These are phyloP conservation scores for Oscheius onirici DNA, from an alignment of 2,888 invertebrate genomes.

Conservation along the genomic window DNA sequence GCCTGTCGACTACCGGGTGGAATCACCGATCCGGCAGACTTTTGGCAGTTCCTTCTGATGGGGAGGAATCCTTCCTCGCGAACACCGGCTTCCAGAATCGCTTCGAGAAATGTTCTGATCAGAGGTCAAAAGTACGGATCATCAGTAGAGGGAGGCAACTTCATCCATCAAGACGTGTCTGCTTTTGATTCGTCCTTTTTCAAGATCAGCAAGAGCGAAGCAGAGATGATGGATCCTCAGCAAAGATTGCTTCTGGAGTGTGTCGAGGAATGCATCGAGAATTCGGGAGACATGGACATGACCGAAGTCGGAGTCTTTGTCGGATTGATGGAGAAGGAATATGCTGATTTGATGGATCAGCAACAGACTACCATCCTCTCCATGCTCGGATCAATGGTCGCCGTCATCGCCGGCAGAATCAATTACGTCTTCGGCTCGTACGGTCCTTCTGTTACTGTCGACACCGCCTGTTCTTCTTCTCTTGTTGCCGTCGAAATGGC, in stretches of 20 bases:
- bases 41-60: slow-evolving; percentile 59
- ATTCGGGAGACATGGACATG: slow-evolving; percentile 42
- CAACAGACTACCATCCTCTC: slow-evolving; percentile 47
- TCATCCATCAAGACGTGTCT: slow-evolving; percentile 49
- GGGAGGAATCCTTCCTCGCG: slow-evolving; percentile 54
- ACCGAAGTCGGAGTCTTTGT: slow-evolving; percentile 60
- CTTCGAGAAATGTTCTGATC: slow-evolving; percentile 58
- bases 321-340: slow-evolving; percentile 69
- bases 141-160: slow-evolving; percentile 65
- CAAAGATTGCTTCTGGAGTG: slow-evolving; percentile 66
- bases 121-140: slow-evolving; percentile 53
- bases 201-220: slow-evolving; percentile 64
- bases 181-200: slow-evolving; percentile 66
- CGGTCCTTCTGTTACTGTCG: slow-evolving; percentile 87
- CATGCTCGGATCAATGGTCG: slow-evolving; percentile 59
- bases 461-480: slow-evolving; percentile 96
- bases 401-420: slow-evolving; percentile 62
- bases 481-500: slow-evolving; percentile 86
- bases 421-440: slow-evolving; percentile 58
- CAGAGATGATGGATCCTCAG: slow-evolving; percentile 68
- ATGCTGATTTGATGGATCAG: slow-evolving; percentile 52
- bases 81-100: slow-evolving; percentile 61
- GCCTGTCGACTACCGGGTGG: slow-evolving; percentile 66
- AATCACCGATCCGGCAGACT: slow-evolving; percentile 51
- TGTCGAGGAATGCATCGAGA: slow-evolving; percentile 66